phyloP scores from a whole-genome alignment of 2,797 vertebrate genomes.

The Notoglanidium macrostoma region DNA sequence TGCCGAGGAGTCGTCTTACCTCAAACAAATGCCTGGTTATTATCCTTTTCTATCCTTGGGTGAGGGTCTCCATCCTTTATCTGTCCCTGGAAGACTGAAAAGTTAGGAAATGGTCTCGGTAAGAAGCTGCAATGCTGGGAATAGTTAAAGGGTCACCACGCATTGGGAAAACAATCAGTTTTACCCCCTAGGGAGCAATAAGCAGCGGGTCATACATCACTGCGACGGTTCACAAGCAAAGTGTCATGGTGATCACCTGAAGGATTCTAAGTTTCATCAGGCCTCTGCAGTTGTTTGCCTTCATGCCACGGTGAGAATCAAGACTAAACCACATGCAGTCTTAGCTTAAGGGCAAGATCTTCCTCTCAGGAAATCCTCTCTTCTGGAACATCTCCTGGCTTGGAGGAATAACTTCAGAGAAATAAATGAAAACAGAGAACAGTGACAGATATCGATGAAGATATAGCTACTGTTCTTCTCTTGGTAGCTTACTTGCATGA shows the following conservation, averaged over 20 bases:
- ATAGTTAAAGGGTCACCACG: background rate
- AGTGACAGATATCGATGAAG: background rate
- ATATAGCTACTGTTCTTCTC: background rate
- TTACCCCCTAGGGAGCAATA: conserved; percentile 1
- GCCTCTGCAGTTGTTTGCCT: background rate
- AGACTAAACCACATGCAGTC: background rate
- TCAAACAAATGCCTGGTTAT: conserved; percentile 35
- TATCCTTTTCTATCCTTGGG: conserved; percentile 33
- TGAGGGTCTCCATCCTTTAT: conserved; percentile 24
- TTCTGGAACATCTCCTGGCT: conserved; percentile 10
- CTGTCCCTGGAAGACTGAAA: conserved; percentile 24
- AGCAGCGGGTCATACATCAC: conserved; percentile 12
- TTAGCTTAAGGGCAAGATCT: conserved; percentile 9
- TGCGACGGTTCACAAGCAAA: conserved; percentile 16
- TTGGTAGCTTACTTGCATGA: background rate
- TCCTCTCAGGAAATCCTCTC: background rate
- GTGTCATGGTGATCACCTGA: background rate
- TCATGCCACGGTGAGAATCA: background rate
- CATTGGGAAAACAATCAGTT: conserved; percentile 22
- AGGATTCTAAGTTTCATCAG: conserved; percentile 6
- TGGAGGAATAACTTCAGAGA: background rate
- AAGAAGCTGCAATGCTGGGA: background rate
- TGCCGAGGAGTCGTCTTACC: conserved; percentile 32
- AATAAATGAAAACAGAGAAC: background rate
- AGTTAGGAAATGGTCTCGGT: background rate